Base-by-base conservation (phyloP, 2,888 invertebrate genomes). In the Nomada lathburiana region DNA sequence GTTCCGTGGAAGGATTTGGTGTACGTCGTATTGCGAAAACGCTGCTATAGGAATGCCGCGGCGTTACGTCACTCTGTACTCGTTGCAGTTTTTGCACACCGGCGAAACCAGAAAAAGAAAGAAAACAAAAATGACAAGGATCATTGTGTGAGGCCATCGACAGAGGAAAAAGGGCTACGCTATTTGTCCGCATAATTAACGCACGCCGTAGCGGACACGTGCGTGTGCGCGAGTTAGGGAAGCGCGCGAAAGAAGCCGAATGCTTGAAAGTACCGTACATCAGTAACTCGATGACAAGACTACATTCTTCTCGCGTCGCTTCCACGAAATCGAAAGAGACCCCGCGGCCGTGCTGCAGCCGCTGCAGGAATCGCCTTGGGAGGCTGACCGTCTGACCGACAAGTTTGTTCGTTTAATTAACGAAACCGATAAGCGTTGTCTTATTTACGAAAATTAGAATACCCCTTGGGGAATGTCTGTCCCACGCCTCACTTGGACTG, bases 221-320 rank as follows among this genome's bases (percentile, higher is more conserved):
- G 82, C 70, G 83, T 76, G 65, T 64, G 26, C 53, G 16, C 42
- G 10, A 29, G 44, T 64, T 36, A 62, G 53, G 74, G 77, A 63
- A 50, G 67, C 60, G 59, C 67, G 70, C 44, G 78, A 80, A 83
- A 84, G 77, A 85, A 78, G 72, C 36, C 71, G 68, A 68, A 55
- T 82, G 77, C 74, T 77, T 84, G 87, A 83, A 88, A 89, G 90
- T 91, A 92, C 92, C 91, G 92, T 92, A 91, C 88, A 86, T 91
- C 89, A 83, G 90, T 87, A 85, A 83, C 87, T 86, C 88, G 90
- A 91, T 90, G 90, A 92, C 91, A 90, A 91, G 92, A 92, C 91
- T 87, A 89, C 92, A 92, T 91, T 92, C 92, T 92, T 91, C 89
- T 90, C 86, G 86, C 83, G 83, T 75, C 57, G 76, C 64, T 87